Percentiles rank a stretch among this genome's conserved stretches.
phyloP scores from a whole-genome alignment of 2,113 vertebrate genomes.

The Odocoileus virginianus region DNA sequence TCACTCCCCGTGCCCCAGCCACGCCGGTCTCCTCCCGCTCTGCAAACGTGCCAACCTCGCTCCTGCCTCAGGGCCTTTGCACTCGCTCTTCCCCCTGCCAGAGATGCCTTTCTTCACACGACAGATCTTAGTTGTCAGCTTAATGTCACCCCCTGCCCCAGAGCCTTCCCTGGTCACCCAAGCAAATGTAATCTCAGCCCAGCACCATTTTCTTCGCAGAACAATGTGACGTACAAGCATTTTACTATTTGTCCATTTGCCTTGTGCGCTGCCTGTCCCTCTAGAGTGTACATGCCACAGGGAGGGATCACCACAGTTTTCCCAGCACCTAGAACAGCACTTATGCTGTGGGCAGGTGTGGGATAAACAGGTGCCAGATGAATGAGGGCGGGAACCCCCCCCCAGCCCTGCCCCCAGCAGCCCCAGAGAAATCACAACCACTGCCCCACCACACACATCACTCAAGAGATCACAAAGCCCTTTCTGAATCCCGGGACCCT shows the following conservation, averaged over 20 bases:
- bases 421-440: not conserved
- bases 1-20: not conserved
- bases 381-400: not conserved
- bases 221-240: not conserved
- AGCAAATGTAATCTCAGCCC: not conserved
- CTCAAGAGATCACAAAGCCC: not conserved
- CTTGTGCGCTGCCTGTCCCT: not conserved
- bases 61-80: not conserved
- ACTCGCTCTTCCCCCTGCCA: not conserved
- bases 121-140: not conserved
- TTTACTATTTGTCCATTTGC: not conserved
- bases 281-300: not conserved
- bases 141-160: not conserved
- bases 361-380: not conserved
- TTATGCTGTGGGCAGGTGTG: not conserved
- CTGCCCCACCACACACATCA: fast-evolving
- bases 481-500: not conserved
- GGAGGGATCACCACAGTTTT: not conserved
- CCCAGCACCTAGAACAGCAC: not conserved
- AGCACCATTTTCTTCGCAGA: not conserved
- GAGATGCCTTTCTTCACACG: not conserved
- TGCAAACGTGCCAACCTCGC: not conserved
- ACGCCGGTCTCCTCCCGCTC: not conserved
- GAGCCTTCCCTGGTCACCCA: not conserved
- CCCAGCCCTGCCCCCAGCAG: fast-evolving